Evolutionary conservation across 2,113 vertebrate genomes (phyloP).

Genomic region (Coracopsis vasa): DNA sequence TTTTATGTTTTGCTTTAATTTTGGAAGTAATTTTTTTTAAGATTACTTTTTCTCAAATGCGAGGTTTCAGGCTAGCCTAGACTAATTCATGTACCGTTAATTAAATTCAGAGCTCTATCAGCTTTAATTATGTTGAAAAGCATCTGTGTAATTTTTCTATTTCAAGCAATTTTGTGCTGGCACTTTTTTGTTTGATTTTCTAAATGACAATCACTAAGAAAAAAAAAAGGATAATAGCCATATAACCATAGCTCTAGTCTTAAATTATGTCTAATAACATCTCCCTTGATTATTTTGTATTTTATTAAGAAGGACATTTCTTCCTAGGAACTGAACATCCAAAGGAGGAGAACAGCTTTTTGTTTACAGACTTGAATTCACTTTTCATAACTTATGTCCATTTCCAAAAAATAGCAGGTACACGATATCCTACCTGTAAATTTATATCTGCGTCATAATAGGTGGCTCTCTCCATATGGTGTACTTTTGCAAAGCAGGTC

Average conservation of each 20-base stretch:
- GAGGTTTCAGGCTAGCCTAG: not conserved
- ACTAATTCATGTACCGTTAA: not conserved
- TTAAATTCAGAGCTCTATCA: not conserved
- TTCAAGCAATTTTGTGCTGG: not conserved
- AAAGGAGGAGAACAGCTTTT: not conserved
- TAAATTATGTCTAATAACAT: not conserved
- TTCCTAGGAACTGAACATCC: not conserved
- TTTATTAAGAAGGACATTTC: not conserved
- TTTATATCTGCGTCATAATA: not conserved
- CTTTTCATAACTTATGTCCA: fast-evolving
- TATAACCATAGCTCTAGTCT: not conserved
- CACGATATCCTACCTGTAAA: not conserved
- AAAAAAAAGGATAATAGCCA: not conserved
- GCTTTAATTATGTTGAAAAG: not conserved
- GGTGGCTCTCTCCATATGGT: not conserved
- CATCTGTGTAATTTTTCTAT: not conserved
- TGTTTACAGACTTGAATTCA: not conserved
- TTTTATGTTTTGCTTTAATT: not conserved
- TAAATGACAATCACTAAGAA: not conserved
- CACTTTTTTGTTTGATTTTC: not conserved
- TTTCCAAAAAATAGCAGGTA: not conserved
- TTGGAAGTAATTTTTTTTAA: not conserved
- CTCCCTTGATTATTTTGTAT: not conserved
- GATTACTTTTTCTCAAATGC: not conserved
- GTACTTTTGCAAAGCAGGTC: not conserved